These are phyloP conservation scores for Temnopleurus reevesii DNA, from an alignment of 53 echinoderm and acorn worm genomes.

Conservation along the genomic window DNA sequence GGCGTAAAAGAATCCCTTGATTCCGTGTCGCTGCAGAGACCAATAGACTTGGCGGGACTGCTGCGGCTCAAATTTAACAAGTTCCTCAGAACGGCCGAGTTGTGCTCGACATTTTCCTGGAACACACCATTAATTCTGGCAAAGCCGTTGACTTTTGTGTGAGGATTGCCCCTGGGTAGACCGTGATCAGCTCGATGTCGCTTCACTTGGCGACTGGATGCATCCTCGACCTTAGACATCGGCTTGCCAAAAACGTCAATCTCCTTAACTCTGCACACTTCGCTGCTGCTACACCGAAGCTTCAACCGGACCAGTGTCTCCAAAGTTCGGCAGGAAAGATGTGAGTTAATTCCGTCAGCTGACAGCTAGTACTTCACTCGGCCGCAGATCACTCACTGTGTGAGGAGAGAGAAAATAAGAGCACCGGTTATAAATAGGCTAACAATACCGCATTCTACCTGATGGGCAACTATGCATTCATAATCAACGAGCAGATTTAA, in stretches of 20 bases:
- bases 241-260: constrained; percentile 35
- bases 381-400: constrained; percentile 48
- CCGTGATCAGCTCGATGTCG: constrained; percentile 81
- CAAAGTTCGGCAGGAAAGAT: background rate
- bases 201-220: constrained; percentile 63
- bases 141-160: constrained; percentile 64
- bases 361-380: constrained; percentile 40
- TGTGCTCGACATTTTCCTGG: constrained; percentile 63
- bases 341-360: constrained; percentile 46
- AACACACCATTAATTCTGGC: constrained; percentile 58
- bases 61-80: constrained; percentile 70
- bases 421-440: constrained; percentile 40
- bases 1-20: background rate
- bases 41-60: constrained; percentile 52
- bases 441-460: constrained; percentile 43
- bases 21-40: constrained; percentile 22
- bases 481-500: constrained; percentile 46
- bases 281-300: background rate
- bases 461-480: constrained; percentile 46
- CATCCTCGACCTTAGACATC: constrained; percentile 68
- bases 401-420: constrained; percentile 34
- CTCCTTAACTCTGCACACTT: constrained; percentile 34
- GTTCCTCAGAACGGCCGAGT: constrained; percentile 75
- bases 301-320: background rate
- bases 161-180: constrained; percentile 68